Conservation (phyloP, 2,888 invertebrate species). For the Callyntrura guangdongensis region DNA sequence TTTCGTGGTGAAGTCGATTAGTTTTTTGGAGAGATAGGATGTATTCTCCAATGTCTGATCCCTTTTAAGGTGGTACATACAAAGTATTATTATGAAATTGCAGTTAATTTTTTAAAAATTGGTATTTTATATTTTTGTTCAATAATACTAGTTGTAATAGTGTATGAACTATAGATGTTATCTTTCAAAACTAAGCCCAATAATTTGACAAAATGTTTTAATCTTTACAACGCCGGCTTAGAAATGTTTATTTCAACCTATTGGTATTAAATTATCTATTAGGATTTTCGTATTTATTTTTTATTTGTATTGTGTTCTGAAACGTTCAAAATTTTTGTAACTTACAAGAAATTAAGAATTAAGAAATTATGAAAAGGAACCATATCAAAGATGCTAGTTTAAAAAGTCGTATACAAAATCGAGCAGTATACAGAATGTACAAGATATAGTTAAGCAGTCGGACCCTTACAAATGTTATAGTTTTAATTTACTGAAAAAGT, state of each 20-base stretch:
- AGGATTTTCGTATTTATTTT: slow-evolving; percentile 62
- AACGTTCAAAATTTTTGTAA: slow-evolving; percentile 65
- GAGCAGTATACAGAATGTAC: slow-evolving; percentile 77
- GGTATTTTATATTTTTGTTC: slow-evolving; percentile 65
- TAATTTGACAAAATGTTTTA: slow-evolving; percentile 52
- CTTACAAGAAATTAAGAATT: slow-evolving; percentile 54
- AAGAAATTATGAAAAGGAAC: slow-evolving; percentile 67
- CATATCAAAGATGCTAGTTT: slow-evolving; percentile 77
- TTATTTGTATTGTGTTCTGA: slow-evolving; percentile 66
- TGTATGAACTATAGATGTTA: neutral
- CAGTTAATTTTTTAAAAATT: slow-evolving; percentile 69
- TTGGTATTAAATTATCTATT: slow-evolving; percentile 62
- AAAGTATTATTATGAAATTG: slow-evolving; percentile 71
- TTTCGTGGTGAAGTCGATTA: neutral
- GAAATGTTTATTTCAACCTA: slow-evolving; percentile 43
- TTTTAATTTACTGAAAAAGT: slow-evolving; percentile 72
- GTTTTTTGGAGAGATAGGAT: slow-evolving; percentile 34
- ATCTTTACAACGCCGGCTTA: slow-evolving; percentile 43
- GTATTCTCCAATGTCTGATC: slow-evolving; percentile 40
- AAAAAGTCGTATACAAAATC: slow-evolving; percentile 75
- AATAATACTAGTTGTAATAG: slow-evolving; percentile 2
- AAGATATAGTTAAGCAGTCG: slow-evolving; percentile 71
- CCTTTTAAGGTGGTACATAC: slow-evolving; percentile 55
- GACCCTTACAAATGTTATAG: slow-evolving; percentile 72
- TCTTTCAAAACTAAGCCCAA: neutral